Base-by-base conservation (phyloP, 2,113 vertebrate genomes). In the Lepus timidus region DNA sequence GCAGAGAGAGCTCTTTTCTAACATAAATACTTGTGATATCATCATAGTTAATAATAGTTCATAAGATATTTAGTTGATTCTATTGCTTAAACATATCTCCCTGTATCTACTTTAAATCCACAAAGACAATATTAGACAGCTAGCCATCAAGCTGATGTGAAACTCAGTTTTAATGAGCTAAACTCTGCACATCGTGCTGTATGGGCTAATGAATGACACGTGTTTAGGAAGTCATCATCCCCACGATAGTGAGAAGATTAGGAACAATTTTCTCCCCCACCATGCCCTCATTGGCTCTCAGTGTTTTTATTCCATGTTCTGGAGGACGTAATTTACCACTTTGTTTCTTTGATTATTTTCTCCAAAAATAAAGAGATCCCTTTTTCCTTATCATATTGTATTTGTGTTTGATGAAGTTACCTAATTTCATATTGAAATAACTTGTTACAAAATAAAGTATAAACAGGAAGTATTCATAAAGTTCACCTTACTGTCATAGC, bases 81-180 rank as follows among this genome's bases (percentile, higher is more conserved):
- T 83, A 61, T 90, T 78, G 86, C 0, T 68, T 75, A 91, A 74
- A 36, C 0, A 3, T 71, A 49, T 27, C 67, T 76, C 8, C 74
- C 20, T 67, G 33, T 12, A 9, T 36, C 5, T 31, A 73, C 1
- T 61, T 36, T 25, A 75, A 89, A 62, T 12, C 6, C 31, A 67
- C 19, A 76, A 62, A 93, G 44, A 51, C 25, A 61, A 58, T 33
- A 76, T 8, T 51, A 36, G 82, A 75, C 0, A 61, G 19, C 6
- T 89, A 78, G 70, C 52, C 13, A 89, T 36, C 44, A 67, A 83
- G n/a, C 4, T 82, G 62, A 91, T 65, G 61, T 19, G 22, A 78
- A 95, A 87, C 65, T 93, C 61, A 93, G 5, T 65, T 55, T 89
- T 89, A 91, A 93, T 0, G 64, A 78, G 13, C 64, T 85, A 81